A percentile compares a stretch with the other conserved stretches of the same genome.
phyloP scores from a whole-genome alignment of 2,113 vertebrate species.

The Psammodynastes pulverulentus region DNA sequence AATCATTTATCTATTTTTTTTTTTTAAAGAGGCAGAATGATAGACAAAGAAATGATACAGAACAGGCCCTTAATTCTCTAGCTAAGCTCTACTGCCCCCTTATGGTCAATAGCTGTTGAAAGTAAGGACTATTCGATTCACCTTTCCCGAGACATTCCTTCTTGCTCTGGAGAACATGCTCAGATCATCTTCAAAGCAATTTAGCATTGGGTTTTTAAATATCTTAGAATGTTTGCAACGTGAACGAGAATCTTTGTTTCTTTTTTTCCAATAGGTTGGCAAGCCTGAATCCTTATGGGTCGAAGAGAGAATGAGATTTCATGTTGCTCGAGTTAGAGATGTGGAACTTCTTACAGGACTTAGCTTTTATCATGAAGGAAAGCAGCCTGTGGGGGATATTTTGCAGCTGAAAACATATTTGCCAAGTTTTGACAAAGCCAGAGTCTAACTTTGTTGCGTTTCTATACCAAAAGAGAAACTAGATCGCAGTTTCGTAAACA shows the following conservation, averaged over 20 bases:
- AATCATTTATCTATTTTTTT: not conserved
- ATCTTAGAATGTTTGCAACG: not conserved
- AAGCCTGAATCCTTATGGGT: constrained; percentile 74
- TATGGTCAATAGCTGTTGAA: not conserved
- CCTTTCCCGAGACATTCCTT: not conserved
- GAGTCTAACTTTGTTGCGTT: constrained; percentile 42
- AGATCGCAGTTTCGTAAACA: constrained; percentile 26
- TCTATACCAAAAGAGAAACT: constrained; percentile 44
- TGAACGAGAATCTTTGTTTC: not conserved
- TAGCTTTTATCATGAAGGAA: constrained; percentile 89
- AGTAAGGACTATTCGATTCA: not conserved
- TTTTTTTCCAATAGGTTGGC: constrained; percentile 52
- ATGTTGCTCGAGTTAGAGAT: constrained; percentile 83
- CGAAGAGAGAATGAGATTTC: constrained; percentile 81
- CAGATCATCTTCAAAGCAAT: not conserved
- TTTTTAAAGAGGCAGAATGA: not conserved
- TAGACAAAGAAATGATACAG: not conserved
- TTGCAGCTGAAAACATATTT: constrained; percentile 88
- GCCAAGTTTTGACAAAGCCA: constrained; percentile 64
- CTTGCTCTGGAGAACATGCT: not conserved
- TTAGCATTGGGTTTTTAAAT: not conserved
- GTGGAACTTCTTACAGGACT: constrained; percentile 90
- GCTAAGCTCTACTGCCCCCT: not conserved
- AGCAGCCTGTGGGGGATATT: constrained; percentile 81
- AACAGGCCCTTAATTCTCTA: not conserved